Base-by-base conservation (phyloP, 2,888 invertebrate species). In the Trachelus stipa region DNA sequence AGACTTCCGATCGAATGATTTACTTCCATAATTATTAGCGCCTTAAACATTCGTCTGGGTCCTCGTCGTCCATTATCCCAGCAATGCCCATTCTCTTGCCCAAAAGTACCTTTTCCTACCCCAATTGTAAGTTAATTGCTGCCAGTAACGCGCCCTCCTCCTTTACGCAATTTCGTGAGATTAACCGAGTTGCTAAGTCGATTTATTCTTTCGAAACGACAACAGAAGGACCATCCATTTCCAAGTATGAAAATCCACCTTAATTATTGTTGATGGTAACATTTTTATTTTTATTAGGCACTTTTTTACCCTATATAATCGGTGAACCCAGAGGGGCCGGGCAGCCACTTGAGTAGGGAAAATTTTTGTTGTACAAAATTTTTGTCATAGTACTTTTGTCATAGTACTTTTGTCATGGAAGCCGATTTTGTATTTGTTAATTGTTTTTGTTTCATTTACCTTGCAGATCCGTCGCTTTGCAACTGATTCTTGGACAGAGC, bases 401-500 rank as follows among this genome's bases (percentile, higher is more conserved):
- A 15, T 15, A 4, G 1, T 12, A 37, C 11, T 4, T 15, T 40
- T 12, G 0, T 6, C 12, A 4, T 37, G 4, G 12, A 4, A 37
- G 40, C 4, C 15, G 6, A 23, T 23, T 15, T 23, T 56, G 1
- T 56, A 56, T 56, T 6, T 40, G 2, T 15, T 6, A 1, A 4
- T 40, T 6, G 40, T 15, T 40, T 4, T 40, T 23, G 1, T 40
- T 76, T 69, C 69, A 0, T 12, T 35, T 35, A 0, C 3, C 1
- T 12, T 82, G 2, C 88, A 95, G 95, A 88, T 96, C 96, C 30
- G 98, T 99, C 56, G 98, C 98, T 2, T 96, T 96, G 34, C 98
- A 98, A 89, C 92, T 99, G 84, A 98, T 98, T 88, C 94, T 95
- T 87, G 98, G 98, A 0, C 96, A 97, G 89, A 95, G 96, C 0